These are phyloP conservation scores for Galerucella nymphaeae DNA, from an alignment of 2,888 invertebrate species.

Conservation along the genomic window DNA sequence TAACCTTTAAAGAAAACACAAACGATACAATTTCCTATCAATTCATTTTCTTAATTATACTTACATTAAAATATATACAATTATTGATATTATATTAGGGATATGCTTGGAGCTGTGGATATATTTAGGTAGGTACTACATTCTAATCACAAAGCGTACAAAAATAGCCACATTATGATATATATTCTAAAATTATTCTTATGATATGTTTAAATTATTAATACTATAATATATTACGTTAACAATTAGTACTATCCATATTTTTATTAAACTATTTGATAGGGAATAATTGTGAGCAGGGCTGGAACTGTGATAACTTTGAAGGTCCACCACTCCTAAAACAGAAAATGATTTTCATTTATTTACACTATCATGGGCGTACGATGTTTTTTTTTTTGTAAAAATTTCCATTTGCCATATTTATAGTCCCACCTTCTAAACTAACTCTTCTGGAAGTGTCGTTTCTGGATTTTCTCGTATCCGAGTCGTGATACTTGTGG, in stretches of 20 bases:
- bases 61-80: slow-evolving; percentile 29
- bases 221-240: slow-evolving; percentile 12
- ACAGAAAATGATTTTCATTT: background rate
- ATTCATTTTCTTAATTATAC: slow-evolving; percentile 12
- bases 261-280: slow-evolving; percentile 27
- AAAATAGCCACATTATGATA: slow-evolving; percentile 53
- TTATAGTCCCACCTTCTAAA: slow-evolving; percentile 30
- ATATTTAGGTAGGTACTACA: slow-evolving; percentile 22
- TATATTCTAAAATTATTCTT: slow-evolving; percentile 21
- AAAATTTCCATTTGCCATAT: background rate
- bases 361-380: no score
- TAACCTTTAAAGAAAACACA: slow-evolving; percentile 5
- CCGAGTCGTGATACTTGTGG: slow-evolving; percentile 31
- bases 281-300: slow-evolving; percentile 44
- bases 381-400: no score
- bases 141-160: slow-evolving; percentile 53
- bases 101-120: slow-evolving; percentile 9
- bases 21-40: background rate
- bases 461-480: slow-evolving; percentile 32
- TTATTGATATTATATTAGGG: slow-evolving; percentile 14
- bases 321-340: slow-evolving; percentile 53
- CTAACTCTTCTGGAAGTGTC: slow-evolving; percentile 40
- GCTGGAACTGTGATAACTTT: slow-evolving; percentile 53
- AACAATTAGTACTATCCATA: slow-evolving; percentile 22
- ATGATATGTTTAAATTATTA: slow-evolving; percentile 35